These are phyloP conservation scores for Streblospio benedicti DNA, from an alignment of 1,140 invertebrate species.

Conservation along the genomic window DNA sequence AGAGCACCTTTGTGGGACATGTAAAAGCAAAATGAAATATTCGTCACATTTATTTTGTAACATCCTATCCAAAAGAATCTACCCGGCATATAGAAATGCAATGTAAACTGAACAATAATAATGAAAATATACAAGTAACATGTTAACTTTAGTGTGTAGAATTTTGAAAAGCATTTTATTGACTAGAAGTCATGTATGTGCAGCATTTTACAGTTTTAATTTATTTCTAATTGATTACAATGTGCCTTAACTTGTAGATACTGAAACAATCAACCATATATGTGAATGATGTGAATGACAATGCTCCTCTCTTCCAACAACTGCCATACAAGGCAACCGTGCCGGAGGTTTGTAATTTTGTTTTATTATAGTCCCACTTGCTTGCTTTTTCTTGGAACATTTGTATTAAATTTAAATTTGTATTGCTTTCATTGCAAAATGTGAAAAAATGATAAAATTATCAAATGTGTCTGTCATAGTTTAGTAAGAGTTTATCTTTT, in stretches of 20 bases:
- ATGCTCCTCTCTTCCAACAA: slow-evolving; percentile 18
- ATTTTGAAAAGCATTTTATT: background rate
- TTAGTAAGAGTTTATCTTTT: no score
- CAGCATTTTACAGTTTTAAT: background rate
- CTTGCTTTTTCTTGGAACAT: no score
- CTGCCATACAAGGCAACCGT: slow-evolving; percentile 21
- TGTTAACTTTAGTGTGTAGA: background rate
- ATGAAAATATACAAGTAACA: background rate
- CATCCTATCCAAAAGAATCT: no score
- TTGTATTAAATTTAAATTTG: no score
- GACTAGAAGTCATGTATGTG: background rate
- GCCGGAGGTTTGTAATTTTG: slow-evolving; percentile 50
- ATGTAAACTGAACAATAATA: background rate
- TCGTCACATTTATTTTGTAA: no score
- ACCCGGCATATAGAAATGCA: background rate
- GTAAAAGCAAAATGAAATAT: no score
- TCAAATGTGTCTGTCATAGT: no score
- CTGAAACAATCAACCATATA: background rate
- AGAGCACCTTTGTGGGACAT: no score
- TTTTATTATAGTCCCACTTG: no score
- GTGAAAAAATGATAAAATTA: no score
- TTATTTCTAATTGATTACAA: background rate
- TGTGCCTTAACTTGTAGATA: slow-evolving; percentile 3
- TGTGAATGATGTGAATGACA: slow-evolving; percentile 20
- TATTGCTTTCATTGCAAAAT: no score